phyloP scores from a whole-genome alignment of 2,797 vertebrate species.

The Etheostoma perlongum region DNA sequence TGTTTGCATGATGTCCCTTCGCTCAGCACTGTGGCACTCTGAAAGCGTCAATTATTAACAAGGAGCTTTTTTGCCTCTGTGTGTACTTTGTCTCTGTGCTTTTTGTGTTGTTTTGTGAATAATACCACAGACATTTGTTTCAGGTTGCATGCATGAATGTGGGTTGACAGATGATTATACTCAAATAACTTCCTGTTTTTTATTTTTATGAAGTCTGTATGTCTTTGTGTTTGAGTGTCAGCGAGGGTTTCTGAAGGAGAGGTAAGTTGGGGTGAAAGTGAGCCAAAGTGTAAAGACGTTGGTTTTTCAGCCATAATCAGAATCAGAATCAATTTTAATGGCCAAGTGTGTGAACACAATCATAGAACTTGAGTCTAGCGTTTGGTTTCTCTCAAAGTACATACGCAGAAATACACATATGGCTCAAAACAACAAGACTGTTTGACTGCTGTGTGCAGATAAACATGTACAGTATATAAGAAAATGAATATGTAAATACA shows the following conservation, averaged over 20 bases:
- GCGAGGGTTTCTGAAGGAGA: neutral
- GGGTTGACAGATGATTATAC: neutral
- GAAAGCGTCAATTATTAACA: constrained; percentile 80
- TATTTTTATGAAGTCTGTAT: constrained; percentile 12
- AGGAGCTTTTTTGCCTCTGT: constrained; percentile 60
- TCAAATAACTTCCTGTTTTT: constrained; percentile 13
- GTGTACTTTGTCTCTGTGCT: constrained; percentile 49
- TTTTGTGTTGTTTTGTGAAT: constrained; percentile 35
- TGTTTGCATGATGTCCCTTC: constrained; percentile 76
- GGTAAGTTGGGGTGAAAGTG: neutral
- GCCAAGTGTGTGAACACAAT: too few relatives aligned
- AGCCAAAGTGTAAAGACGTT: constrained; percentile 12
- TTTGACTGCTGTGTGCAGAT: too few relatives aligned
- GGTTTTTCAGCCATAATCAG: constrained; percentile 8
- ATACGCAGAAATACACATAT: too few relatives aligned
- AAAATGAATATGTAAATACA: too few relatives aligned
- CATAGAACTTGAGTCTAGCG: too few relatives aligned
- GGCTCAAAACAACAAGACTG: too few relatives aligned
- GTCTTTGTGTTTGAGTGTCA: neutral
- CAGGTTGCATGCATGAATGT: neutral
- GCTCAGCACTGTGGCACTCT: constrained; percentile 70
- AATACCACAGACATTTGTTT: neutral
- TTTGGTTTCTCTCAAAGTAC: too few relatives aligned
- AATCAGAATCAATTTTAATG: too few relatives aligned
- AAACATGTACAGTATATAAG: too few relatives aligned